Percentiles rank a stretch among this genome's conserved stretches.
Evolutionary conservation across 2,797 vertebrate genomes (phyloP).

Genomic region (Coendou prehensilis): DNA sequence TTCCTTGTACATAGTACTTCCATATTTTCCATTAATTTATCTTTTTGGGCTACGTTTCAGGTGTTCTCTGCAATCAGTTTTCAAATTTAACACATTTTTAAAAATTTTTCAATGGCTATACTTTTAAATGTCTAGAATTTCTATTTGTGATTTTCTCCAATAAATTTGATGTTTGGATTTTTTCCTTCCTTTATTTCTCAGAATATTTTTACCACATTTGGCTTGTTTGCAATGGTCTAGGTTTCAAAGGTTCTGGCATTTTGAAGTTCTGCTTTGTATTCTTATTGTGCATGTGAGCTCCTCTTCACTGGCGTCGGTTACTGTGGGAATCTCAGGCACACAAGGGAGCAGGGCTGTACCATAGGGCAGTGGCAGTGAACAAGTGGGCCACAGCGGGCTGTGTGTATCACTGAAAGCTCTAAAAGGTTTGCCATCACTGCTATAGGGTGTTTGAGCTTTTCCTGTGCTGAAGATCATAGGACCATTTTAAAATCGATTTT

Average conservation of each 20-base stretch:
- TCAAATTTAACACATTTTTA: neutral
- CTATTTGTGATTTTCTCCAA: neutral
- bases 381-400: neutral
- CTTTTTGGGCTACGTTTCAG: neutral
- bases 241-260: neutral
- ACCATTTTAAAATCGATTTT: neutral
- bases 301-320: neutral
- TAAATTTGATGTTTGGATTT: constrained; percentile 35
- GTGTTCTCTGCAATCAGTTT: neutral
- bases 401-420: neutral
- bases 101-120: neutral
- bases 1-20: constrained; percentile 21
- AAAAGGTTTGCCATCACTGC: neutral
- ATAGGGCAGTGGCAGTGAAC: neutral
- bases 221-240: neutral
- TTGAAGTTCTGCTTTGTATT: neutral
- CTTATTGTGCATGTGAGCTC: rapidly evolving
- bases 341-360: neutral
- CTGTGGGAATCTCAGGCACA: neutral
- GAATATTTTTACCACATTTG: neutral
- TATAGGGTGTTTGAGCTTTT: neutral
- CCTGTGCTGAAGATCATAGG: neutral
- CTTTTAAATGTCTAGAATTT: constrained; percentile 52
- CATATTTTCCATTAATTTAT: neutral
- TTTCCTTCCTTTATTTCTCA: constrained; percentile 11